Conservation (phyloP, 1,140 invertebrate species). For the Polypedilum pembai region DNA sequence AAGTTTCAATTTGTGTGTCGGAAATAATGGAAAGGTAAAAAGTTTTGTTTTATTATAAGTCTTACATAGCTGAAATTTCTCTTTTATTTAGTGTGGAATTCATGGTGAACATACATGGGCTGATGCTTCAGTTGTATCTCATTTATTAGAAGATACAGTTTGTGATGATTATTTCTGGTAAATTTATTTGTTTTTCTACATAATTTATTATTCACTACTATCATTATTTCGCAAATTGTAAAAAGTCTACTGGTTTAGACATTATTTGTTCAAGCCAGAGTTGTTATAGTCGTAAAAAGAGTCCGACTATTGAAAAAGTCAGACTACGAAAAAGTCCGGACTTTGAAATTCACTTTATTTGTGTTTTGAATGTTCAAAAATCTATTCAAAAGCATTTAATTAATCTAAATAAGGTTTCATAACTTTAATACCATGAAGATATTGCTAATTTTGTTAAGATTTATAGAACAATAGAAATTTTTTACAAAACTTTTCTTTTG, state of each 20-base stretch:
- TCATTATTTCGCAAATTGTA: slow-evolving; percentile 44
- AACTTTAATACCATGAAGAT: too few relatives aligned
- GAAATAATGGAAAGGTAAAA: slow-evolving; percentile 83
- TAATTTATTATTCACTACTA: background rate
- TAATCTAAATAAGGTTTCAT: too few relatives aligned
- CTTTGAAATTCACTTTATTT: too few relatives aligned
- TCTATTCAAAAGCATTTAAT: too few relatives aligned
- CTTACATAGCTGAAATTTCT: background rate
- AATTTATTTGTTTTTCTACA: background rate
- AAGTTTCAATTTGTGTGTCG: slow-evolving; percentile 94
- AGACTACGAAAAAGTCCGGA: too few relatives aligned
- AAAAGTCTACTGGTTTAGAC: slow-evolving; percentile 56
- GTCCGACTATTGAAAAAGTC: too few relatives aligned
- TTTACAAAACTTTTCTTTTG: too few relatives aligned
- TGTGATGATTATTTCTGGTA: background rate
- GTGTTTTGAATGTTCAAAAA: too few relatives aligned
- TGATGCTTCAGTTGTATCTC: background rate
- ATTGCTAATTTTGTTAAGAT: too few relatives aligned
- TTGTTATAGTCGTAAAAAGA: too few relatives aligned
- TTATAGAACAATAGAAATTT: too few relatives aligned
- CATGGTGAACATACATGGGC: slow-evolving; percentile 3
- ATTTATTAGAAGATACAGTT: background rate
- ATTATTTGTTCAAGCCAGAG: slow-evolving; percentile 68
- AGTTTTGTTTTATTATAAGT: too few relatives aligned
- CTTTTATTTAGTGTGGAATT: background rate